Evolutionary conservation across 1,140 invertebrate genomes (phyloP).

Genomic region (Drosophila parvula): DNA sequence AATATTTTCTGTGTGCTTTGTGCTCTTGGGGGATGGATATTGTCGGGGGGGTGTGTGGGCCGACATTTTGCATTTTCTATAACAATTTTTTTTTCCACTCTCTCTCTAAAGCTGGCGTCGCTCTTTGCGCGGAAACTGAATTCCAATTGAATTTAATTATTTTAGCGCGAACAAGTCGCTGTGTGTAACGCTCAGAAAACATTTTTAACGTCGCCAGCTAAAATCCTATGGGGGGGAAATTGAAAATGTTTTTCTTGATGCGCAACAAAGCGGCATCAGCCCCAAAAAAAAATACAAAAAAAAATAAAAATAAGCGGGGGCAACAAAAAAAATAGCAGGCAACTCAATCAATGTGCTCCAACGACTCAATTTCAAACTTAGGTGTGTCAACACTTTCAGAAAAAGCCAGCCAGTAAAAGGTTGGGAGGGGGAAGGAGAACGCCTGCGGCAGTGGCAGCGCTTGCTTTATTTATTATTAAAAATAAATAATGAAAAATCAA

Average conservation of each 20-base stretch:
- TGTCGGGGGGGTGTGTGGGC: not conserved
- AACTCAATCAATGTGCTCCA: conserved; percentile 46
- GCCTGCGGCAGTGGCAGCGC: not conserved
- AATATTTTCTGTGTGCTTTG: not conserved
- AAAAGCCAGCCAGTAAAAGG: not conserved
- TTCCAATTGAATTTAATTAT: conserved; percentile 48
- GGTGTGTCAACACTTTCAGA: conserved; percentile 41
- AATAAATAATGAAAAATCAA: conserved; percentile 67
- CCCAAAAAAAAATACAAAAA: conserved; percentile 5
- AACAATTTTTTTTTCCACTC: conserved; percentile 28
- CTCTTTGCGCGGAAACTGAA: conserved; percentile 27
- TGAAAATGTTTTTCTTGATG: conserved; percentile 26
- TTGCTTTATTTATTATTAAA: conserved; percentile 62
- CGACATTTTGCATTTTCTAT: conserved; percentile 34
- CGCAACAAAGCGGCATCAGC: conserved; percentile 25
- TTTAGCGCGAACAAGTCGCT: conserved; percentile 7
- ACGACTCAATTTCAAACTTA: conserved; percentile 40
- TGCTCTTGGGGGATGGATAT: not conserved
- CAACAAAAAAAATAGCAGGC: conserved; percentile 4
- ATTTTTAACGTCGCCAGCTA: conserved; percentile 6
- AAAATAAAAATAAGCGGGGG: not conserved
- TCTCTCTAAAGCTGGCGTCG: conserved; percentile 1
- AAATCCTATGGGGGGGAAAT: conserved; percentile 6
- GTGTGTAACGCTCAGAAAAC: conserved; percentile 11
- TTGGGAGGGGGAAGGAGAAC: not conserved